phyloP scores from a whole-genome alignment of 2,797 vertebrate species.

The Neostethus bicornis region DNA sequence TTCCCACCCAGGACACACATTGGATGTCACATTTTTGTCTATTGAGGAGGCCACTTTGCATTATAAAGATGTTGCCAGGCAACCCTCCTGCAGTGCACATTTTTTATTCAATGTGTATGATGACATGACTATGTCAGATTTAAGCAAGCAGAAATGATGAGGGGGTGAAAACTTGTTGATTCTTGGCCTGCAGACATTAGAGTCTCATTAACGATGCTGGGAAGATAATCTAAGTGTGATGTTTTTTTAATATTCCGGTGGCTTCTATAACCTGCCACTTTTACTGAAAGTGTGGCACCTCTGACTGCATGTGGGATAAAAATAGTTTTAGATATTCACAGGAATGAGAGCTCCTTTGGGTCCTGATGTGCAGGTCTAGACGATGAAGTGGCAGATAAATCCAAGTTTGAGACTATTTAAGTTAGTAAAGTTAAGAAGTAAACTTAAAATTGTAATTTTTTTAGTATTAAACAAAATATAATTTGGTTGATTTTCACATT shows the following conservation, averaged over 20 bases:
- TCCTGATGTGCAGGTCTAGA: not conserved
- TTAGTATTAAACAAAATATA: not conserved
- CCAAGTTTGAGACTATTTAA: not conserved
- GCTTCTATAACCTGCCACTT: slow-evolving; percentile 18
- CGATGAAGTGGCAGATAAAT: not conserved
- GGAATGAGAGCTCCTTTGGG: not conserved
- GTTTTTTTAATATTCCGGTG: slow-evolving; percentile 12
- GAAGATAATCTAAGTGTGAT: slow-evolving; percentile 15
- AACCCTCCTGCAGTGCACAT: slow-evolving; percentile 68
- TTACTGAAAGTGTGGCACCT: slow-evolving; percentile 13
- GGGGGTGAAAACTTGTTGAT: slow-evolving; percentile 36
- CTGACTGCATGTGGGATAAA: slow-evolving; percentile 1
- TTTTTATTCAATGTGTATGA: slow-evolving; percentile 71
- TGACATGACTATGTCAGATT: slow-evolving; percentile 70
- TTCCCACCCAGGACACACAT: slow-evolving; percentile 57
- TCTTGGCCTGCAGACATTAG: slow-evolving; percentile 40
- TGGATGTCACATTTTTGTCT: slow-evolving; percentile 74
- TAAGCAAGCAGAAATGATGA: slow-evolving; percentile 52
- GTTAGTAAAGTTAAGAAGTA: not conserved
- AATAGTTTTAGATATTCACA: not conserved
- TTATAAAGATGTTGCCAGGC: slow-evolving; percentile 82
- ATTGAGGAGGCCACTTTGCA: slow-evolving; percentile 81
- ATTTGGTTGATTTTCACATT: no score
- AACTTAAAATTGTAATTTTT: slow-evolving; percentile 1
- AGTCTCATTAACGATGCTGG: slow-evolving; percentile 48